Evolutionary conservation across 1,140 invertebrate species (phyloP).

Genomic region (Hestina assimilis): DNA sequence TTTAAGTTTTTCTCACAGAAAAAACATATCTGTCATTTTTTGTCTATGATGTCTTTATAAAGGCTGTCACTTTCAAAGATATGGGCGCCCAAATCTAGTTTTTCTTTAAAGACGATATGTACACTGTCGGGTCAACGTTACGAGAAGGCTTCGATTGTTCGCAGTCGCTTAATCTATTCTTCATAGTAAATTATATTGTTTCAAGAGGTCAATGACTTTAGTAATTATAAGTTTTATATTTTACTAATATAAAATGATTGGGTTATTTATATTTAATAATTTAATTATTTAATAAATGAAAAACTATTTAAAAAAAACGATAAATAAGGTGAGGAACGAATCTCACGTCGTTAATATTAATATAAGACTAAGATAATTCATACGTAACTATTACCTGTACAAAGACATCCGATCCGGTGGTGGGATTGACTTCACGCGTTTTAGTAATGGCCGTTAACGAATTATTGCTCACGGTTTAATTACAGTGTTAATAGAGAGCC

Average conservation of each 20-base stretch:
- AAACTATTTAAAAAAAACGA: too few species aligned
- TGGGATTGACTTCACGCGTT: conserved; percentile 32
- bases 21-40: not conserved
- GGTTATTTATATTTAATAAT: too few species aligned
- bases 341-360: too few species aligned
- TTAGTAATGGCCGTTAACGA: conserved; percentile 55
- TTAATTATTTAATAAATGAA: too few species aligned
- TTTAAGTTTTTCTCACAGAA: not conserved
- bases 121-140: conserved; percentile 1
- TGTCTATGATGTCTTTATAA: not conserved
- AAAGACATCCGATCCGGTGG: conserved; percentile 8
- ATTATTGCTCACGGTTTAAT: conserved; percentile 61
- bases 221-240: conserved; percentile 23
- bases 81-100: conserved; percentile 7
- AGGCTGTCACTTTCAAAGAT: not conserved
- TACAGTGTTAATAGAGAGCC: conserved; percentile 43
- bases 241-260: too few species aligned
- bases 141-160: conserved; percentile 24
- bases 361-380: too few species aligned
- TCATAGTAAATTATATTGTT: not conserved
- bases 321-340: too few species aligned
- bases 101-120: conserved; percentile 1
- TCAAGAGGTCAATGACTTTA: conserved; percentile 27
- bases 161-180: conserved; percentile 21
- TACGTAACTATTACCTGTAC: too few species aligned